Percentiles rank a stretch among this genome's conserved stretches.
phyloP scores from a whole-genome alignment of 53 echinoderm and acorn worm species.

The Holothuria scabra region DNA sequence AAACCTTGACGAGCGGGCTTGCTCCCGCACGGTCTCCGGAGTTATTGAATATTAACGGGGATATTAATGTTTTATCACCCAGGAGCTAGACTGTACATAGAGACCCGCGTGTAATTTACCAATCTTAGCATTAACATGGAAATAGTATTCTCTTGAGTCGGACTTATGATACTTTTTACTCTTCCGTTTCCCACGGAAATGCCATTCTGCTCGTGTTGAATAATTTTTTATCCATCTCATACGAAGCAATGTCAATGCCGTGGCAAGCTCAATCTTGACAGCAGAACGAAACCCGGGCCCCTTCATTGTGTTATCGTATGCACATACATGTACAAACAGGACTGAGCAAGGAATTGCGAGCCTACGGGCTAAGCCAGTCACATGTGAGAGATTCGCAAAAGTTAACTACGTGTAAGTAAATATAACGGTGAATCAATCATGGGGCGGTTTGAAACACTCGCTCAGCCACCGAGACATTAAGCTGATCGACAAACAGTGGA shows the following conservation, averaged over 20 bases:
- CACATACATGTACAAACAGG: conserved; percentile 49
- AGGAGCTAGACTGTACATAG: conserved; percentile 56
- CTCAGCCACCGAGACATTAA: no score
- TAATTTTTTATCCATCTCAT: conserved; percentile 17
- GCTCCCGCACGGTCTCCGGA: conserved; percentile 77
- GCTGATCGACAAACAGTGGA: no score
- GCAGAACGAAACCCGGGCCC: conserved; percentile 18
- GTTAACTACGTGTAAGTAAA: no score
- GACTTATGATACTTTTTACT: conserved; percentile 78
- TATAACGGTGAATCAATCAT: no score
- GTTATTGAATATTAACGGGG: conserved; percentile 99
- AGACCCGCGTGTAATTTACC: conserved; percentile 53
- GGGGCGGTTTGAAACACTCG: no score
- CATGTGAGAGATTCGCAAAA: no score
- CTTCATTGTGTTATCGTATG: conserved; percentile 45
- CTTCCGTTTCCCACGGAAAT: conserved; percentile 52
- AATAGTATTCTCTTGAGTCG: conserved; percentile 56
- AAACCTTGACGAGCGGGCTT: conserved; percentile 27
- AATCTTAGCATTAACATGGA: conserved; percentile 52
- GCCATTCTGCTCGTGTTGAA: conserved; percentile 23
- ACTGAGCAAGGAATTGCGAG: conserved; percentile 16
- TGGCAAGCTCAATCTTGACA: conserved; percentile 11
- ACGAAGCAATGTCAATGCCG: conserved; percentile 42
- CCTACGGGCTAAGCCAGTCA: conserved; percentile 27
- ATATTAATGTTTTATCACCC: conserved; percentile 95